A percentile compares a stretch with the other conserved stretches of the same genome.
Evolutionary conservation across 2,888 invertebrate genomes (phyloP).

Genomic region (Emmelina monodactyla): DNA sequence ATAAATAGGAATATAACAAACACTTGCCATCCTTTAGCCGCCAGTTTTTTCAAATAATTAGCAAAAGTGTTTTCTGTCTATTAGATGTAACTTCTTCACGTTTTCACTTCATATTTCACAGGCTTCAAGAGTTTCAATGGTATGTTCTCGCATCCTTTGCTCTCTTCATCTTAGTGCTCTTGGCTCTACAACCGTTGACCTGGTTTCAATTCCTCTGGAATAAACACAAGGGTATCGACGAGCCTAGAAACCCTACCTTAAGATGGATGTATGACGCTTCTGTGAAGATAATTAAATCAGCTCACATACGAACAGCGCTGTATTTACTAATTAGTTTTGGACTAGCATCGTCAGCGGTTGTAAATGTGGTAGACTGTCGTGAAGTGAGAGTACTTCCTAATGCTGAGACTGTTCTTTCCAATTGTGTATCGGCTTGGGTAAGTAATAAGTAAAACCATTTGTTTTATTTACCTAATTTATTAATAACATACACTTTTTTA

Average conservation of each 20-base stretch:
- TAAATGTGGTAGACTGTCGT: conserved; percentile 65
- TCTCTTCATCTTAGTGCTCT: conserved; percentile 18
- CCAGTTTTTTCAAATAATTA: too few species aligned
- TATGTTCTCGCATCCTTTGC: conserved; percentile 17
- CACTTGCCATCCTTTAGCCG: too few species aligned
- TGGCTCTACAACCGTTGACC: conserved; percentile 71
- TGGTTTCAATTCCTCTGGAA: conserved; percentile 81
- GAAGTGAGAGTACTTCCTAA: conserved; percentile 28
- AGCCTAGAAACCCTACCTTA: conserved; percentile 62
- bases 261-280: conserved; percentile 69
- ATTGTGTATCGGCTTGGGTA: conserved; percentile 62
- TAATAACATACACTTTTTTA: too few species aligned
- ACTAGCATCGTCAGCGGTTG: conserved; percentile 70
- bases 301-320: conserved; percentile 67
- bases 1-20: too few species aligned
- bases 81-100: too few species aligned
- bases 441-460: conserved; percentile 11
- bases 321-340: conserved; percentile 73
- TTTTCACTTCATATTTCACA: conserved; percentile 21
- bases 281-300: conserved; percentile 68
- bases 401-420: conserved; percentile 35
- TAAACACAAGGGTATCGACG: conserved; percentile 50
- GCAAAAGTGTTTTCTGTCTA: too few species aligned
- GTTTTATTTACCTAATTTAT: background rate
- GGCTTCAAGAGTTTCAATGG: conserved; percentile 38